A percentile compares a stretch with the other conserved stretches of the same genome.
Conservation (phyloP, 2,888 invertebrate species). For the Meteorus cinctellus region DNA sequence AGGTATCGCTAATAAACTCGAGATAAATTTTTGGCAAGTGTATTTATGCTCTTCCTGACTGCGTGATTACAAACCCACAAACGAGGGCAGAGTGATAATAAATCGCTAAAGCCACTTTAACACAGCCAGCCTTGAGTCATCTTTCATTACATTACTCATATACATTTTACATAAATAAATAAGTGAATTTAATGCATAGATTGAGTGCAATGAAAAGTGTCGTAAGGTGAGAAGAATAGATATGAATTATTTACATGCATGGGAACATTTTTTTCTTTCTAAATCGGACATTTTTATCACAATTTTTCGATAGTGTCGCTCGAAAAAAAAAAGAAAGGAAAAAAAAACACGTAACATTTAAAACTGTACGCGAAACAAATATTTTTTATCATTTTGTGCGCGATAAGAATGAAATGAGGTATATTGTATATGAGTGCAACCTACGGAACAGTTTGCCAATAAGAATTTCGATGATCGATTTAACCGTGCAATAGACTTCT, state of each 20-base stretch:
- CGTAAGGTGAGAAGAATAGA: too few species aligned
- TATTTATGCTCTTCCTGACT: slow-evolving; percentile 6
- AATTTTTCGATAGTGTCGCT: not conserved
- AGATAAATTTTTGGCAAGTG: slow-evolving; percentile 10
- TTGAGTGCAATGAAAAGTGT: not conserved
- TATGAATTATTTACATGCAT: too few species aligned
- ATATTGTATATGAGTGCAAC: not conserved
- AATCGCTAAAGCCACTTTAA: slow-evolving; percentile 11
- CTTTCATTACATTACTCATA: slow-evolving; percentile 13
- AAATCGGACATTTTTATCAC: not conserved
- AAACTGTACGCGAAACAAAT: not conserved
- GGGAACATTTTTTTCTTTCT: too few species aligned
- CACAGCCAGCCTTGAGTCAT: slow-evolving; percentile 9
- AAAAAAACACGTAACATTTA: not conserved
- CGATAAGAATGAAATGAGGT: slow-evolving; percentile 6
- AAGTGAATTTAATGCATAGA: not conserved
- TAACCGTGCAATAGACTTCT: slow-evolving; percentile 8
- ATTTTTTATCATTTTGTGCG: not conserved
- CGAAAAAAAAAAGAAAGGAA: not conserved
- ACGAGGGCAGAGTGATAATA: slow-evolving; percentile 13
- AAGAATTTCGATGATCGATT: slow-evolving; percentile 9
- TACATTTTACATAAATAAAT: not conserved
- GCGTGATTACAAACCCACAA: slow-evolving; percentile 7
- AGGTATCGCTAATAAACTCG: not conserved
- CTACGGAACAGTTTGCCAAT: not conserved